Percentiles rank a stretch among this genome's conserved stretches.
Conservation (phyloP, 1,140 invertebrate genomes). For the Bombus affinis region DNA sequence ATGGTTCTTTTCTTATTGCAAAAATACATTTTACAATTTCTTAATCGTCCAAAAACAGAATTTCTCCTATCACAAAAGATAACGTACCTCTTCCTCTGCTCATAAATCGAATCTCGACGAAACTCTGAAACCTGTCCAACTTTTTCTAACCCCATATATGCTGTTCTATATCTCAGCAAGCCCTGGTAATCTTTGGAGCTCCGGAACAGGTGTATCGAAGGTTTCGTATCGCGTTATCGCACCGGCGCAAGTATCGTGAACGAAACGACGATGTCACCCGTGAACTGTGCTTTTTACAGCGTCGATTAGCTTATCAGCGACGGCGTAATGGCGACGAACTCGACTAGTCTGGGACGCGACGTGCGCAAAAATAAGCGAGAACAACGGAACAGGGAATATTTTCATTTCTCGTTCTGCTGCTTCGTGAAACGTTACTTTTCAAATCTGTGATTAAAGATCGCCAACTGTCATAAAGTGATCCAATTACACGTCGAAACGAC, state of each 20-base stretch:
- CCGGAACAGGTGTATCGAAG: slow-evolving; percentile 38
- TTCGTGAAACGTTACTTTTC: slow-evolving; percentile 10
- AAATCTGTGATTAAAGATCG: slow-evolving; percentile 28
- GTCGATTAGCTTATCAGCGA: slow-evolving; percentile 69
- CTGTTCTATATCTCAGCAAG: background rate
- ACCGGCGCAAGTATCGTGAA: slow-evolving; percentile 41
- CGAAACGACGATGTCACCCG: slow-evolving; percentile 54
- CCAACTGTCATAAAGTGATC: slow-evolving; percentile 61
- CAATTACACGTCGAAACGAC: slow-evolving; percentile 56
- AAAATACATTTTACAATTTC: no score
- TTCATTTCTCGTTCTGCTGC: slow-evolving; percentile 61
- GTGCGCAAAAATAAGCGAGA: slow-evolving; percentile 51
- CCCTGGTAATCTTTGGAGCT: background rate
- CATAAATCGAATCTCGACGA: background rate
- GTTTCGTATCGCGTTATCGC: slow-evolving; percentile 42
- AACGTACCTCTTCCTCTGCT: background rate
- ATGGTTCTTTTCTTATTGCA: no score
- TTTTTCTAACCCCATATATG: background rate
- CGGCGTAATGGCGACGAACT: slow-evolving; percentile 48
- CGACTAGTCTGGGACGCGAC: slow-evolving; percentile 24
- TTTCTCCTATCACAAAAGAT: background rate
- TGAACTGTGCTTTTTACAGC: slow-evolving; percentile 68
- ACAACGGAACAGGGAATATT: slow-evolving; percentile 21
- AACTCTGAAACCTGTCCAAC: background rate
- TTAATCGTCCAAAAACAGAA: no score